phyloP scores from a whole-genome alignment of 2,797 vertebrate genomes.

The Catostomus latipinnis region DNA sequence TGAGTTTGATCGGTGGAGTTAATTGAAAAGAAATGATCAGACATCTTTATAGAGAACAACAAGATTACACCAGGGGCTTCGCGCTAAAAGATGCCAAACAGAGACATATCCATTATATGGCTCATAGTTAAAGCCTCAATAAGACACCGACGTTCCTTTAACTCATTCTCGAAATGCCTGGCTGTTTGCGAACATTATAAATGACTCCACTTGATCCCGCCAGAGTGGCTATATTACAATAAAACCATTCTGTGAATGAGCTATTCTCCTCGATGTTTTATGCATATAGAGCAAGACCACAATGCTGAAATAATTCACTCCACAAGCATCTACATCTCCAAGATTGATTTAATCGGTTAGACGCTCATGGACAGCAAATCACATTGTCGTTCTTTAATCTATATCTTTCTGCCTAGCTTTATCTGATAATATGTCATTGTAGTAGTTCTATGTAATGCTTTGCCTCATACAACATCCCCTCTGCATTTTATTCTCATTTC shows the following conservation, averaged over 20 bases:
- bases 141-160: slow-evolving; percentile 20
- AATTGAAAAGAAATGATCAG: slow-evolving; percentile 49
- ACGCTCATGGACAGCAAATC: slow-evolving; percentile 6
- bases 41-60: neutral
- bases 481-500: slow-evolving; percentile 1
- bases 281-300: slow-evolving; percentile 33
- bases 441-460: neutral
- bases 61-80: neutral
- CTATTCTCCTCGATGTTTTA: slow-evolving; percentile 24
- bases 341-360: slow-evolving; percentile 35
- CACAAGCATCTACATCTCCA: slow-evolving; percentile 24
- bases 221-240: slow-evolving; percentile 46
- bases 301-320: slow-evolving; percentile 50
- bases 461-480: neutral
- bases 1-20: slow-evolving; percentile 45
- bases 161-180: slow-evolving; percentile 43
- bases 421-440: slow-evolving; percentile 15
- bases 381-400: neutral
- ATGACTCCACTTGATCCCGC: slow-evolving; percentile 55
- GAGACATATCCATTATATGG: slow-evolving; percentile 12
- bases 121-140: slow-evolving; percentile 11
- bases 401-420: neutral
- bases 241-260: slow-evolving; percentile 29
- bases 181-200: slow-evolving; percentile 41
- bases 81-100: slow-evolving; percentile 4